phyloP scores from a whole-genome alignment of 2,797 vertebrate species.

The Rhinichthys osculus region DNA sequence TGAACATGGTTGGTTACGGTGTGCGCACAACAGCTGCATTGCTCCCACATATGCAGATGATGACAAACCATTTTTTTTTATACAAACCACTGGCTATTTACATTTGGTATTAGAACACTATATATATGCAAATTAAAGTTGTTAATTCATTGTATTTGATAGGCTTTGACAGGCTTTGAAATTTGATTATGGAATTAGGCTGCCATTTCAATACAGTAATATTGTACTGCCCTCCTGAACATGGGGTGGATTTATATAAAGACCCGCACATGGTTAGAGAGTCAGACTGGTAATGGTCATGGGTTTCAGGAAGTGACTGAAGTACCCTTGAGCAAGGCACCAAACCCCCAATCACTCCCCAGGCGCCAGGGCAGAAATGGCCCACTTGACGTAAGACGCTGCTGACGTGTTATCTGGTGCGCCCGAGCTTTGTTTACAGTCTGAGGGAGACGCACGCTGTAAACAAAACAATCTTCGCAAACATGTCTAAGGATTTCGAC shows the following conservation, averaged over 20 bases:
- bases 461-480: no score
- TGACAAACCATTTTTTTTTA: not conserved
- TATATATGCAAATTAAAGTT: not conserved
- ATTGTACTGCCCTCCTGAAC: not conserved
- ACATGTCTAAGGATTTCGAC: no score
- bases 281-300: no score
- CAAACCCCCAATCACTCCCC: no score
- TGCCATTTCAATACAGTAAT: not conserved
- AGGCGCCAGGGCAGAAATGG: no score
- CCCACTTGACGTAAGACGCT: no score
- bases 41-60: constrained; percentile 46
- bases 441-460: no score
- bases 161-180: not conserved
- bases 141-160: not conserved
- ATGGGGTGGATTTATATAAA: not conserved
- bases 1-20: constrained; percentile 16
- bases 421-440: no score
- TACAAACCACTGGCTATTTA: not conserved
- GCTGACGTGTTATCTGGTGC: no score
- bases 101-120: not conserved
- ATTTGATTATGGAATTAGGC: not conserved
- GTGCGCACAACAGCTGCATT: constrained; percentile 50
- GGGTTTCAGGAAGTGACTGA: no score
- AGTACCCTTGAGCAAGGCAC: no score
- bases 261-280: no score